phyloP scores from a whole-genome alignment of 2,888 invertebrate species.

The Perithous albicinctus region DNA sequence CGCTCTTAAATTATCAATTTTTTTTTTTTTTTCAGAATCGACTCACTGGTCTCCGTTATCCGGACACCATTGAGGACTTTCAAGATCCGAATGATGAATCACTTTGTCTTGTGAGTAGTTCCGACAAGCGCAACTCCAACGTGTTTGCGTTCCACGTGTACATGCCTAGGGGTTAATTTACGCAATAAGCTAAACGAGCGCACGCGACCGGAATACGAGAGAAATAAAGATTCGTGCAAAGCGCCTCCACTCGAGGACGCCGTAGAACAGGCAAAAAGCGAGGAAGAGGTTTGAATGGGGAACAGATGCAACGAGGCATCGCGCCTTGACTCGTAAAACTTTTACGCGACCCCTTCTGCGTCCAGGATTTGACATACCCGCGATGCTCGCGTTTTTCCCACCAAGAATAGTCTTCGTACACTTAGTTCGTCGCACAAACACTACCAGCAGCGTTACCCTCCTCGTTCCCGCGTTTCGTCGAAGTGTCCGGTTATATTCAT shows the following conservation, averaged over 20 bases:
- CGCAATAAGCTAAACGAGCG: slow-evolving; percentile 57
- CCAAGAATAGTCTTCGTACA: neutral
- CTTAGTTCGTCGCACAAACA: neutral
- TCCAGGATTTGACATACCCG: neutral
- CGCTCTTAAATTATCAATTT: too few species aligned
- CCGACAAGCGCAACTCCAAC: neutral
- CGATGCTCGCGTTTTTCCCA: neutral
- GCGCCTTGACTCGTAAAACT: slow-evolving; percentile 78
- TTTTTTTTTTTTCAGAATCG: too few species aligned
- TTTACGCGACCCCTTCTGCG: slow-evolving; percentile 74
- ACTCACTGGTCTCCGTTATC: too few species aligned
- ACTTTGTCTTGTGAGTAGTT: too few species aligned
- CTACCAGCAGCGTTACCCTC: neutral
- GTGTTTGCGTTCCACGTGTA: neutral
- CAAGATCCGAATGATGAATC: slow-evolving; percentile 43
- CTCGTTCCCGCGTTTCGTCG: neutral
- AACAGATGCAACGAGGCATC: slow-evolving; percentile 78
- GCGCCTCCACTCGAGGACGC: neutral
- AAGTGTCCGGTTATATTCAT: slow-evolving; percentile 39
- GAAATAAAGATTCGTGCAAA: neutral
- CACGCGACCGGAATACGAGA: slow-evolving; percentile 68
- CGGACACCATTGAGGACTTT: neutral
- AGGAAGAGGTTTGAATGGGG: slow-evolving; percentile 72
- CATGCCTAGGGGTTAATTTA: neutral
- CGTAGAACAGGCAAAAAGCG: neutral